Percentiles rank a stretch among this genome's conserved stretches.
Conservation (phyloP, 2,113 vertebrate genomes). For the Ammodytes dubius region DNA sequence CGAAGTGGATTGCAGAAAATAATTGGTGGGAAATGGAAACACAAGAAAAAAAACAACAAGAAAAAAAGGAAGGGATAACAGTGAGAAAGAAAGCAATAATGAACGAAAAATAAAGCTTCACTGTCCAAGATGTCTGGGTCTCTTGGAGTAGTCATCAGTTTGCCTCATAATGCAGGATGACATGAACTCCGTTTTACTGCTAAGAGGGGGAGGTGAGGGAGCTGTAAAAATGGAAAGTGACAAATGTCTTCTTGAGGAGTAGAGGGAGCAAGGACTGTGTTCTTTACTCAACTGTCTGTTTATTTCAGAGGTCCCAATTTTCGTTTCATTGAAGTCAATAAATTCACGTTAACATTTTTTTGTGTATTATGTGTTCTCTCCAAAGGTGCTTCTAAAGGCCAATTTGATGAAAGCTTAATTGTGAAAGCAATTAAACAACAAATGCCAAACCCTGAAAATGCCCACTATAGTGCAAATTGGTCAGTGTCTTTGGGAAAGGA, state of each 20-base stretch:
- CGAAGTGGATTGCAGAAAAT: not conserved
- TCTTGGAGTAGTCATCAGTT: constrained; percentile 66
- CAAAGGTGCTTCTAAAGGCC: not conserved
- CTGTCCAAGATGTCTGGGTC: constrained; percentile 40
- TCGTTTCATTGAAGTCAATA: not conserved
- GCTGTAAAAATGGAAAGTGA: constrained; percentile 64
- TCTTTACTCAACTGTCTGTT: constrained; percentile 31
- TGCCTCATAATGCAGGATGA: constrained; percentile 52
- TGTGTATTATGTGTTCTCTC: not conserved
- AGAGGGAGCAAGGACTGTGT: constrained; percentile 33
- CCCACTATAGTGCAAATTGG: constrained; percentile 3
- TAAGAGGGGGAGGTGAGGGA: not conserved
- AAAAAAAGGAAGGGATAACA: constrained; percentile 18
- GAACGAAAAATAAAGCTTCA: constrained; percentile 9
- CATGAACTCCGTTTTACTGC: constrained; percentile 65
- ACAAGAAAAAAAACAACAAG: not conserved
- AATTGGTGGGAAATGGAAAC: constrained; percentile 21
- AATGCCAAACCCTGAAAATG: no score
- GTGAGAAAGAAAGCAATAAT: constrained; percentile 57
- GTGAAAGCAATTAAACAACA: not conserved
- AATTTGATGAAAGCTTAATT: not conserved
- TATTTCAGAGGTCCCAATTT: not conserved
- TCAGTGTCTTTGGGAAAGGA: constrained; percentile 8
- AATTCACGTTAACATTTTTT: constrained; percentile 2
- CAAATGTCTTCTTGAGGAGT: constrained; percentile 69